These are phyloP conservation scores for Vipera latastei DNA, from an alignment of 2,797 vertebrate species.

Conservation along the genomic window DNA sequence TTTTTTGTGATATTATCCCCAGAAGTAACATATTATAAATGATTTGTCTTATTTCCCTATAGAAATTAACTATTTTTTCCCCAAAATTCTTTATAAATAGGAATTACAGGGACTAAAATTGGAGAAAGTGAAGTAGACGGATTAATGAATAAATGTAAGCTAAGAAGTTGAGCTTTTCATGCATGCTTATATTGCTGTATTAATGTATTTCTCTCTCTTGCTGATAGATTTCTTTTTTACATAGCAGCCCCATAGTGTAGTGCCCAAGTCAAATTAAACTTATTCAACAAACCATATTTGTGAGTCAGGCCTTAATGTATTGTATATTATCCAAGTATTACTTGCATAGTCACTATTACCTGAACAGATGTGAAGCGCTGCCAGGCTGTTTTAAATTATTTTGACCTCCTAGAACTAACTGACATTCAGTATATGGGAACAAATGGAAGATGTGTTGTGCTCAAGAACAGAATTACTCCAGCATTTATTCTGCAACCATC, in stretches of 20 bases:
- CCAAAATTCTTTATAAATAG: background rate
- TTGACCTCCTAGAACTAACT: background rate
- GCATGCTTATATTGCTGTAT: background rate
- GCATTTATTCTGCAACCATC: background rate
- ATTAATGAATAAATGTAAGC: background rate
- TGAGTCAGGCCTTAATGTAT: background rate
- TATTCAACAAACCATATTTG: background rate
- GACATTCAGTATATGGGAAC: background rate
- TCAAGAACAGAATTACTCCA: background rate
- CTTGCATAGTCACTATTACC: no score
- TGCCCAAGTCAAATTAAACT: background rate
- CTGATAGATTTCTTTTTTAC: background rate
- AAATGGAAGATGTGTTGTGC: background rate
- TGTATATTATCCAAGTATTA: background rate
- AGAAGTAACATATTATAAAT: background rate
- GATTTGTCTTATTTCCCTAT: background rate
- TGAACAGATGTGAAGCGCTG: background rate
- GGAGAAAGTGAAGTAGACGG: background rate
- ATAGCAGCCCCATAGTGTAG: background rate
- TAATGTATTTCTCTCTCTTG: background rate
- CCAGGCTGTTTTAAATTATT: background rate
- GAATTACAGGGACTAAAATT: background rate
- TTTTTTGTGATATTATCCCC: background rate
- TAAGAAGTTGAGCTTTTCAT: background rate
- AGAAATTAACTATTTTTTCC: background rate